A percentile compares a stretch with the other conserved stretches of the same genome.
Evolutionary conservation across 2,113 vertebrate genomes (phyloP).

Genomic region (Tursiops truncatus): DNA sequence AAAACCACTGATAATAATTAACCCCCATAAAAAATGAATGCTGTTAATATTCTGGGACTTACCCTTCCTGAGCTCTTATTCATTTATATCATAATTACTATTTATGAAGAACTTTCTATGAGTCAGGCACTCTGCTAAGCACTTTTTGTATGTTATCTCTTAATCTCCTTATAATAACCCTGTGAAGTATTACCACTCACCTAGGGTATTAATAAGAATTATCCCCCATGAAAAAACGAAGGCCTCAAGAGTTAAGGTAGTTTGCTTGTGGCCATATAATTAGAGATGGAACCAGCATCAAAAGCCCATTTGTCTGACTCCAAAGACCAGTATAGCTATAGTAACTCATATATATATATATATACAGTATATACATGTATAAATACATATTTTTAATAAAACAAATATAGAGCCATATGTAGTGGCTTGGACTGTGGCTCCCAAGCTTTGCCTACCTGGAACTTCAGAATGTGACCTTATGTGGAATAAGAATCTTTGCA

Average conservation of each 20-base stretch:
- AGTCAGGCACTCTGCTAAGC: background rate
- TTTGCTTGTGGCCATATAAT: background rate
- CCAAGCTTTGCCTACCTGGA: background rate
- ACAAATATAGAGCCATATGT: background rate
- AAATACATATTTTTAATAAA: background rate
- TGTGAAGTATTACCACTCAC: background rate
- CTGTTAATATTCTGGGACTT: background rate
- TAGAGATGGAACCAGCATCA: background rate
- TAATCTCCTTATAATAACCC: background rate
- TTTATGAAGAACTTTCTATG: background rate
- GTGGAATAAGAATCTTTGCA: background rate
- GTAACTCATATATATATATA: background rate
- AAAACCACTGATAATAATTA: background rate
- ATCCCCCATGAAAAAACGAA: background rate
- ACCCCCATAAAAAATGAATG: background rate
- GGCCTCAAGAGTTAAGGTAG: background rate
- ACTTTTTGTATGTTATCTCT: background rate
- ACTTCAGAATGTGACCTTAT: background rate
- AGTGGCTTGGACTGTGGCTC: background rate
- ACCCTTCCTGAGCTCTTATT: background rate
- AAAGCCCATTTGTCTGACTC: constrained; percentile 1
- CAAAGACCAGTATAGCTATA: background rate
- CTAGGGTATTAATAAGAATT: background rate
- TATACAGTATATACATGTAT: background rate
- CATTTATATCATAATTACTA: background rate